Percentiles rank a stretch among this genome's conserved stretches.
Evolutionary conservation across 2,113 vertebrate species (phyloP).

Genomic region (Donacobius atricapilla): DNA sequence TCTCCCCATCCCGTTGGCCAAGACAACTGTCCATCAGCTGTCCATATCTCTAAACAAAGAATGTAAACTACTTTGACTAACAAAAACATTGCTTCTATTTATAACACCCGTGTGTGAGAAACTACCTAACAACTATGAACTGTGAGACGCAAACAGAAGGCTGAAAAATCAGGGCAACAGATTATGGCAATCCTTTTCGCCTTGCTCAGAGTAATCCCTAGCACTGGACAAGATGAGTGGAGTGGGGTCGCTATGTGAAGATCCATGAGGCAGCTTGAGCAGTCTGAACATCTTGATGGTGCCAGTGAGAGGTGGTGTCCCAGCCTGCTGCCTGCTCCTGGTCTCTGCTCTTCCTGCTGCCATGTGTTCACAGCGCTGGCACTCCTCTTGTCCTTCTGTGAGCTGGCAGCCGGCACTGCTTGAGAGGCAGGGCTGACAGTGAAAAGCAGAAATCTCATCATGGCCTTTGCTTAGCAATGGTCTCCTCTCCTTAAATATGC

Average conservation of each 20-base stretch:
- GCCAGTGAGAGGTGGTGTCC: background rate
- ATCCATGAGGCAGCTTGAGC: background rate
- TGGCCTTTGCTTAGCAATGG: background rate
- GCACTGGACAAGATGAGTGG: background rate
- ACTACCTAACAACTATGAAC: too few species aligned
- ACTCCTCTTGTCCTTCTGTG: background rate
- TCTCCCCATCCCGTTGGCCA: too few species aligned
- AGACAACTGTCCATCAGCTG: too few species aligned
- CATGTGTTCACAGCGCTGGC: accelerated
- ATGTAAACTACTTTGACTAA: too few species aligned
- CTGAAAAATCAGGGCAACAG: too few species aligned
- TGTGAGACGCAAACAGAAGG: too few species aligned
- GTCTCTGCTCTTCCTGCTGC: background rate
- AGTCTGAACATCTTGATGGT: background rate
- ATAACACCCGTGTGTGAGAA: too few species aligned
- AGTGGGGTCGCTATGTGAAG: accelerated
- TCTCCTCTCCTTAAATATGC: background rate
- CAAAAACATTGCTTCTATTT: too few species aligned
- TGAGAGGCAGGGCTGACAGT: background rate
- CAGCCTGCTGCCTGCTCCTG: background rate
- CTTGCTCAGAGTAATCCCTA: background rate
- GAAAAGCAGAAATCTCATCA: background rate
- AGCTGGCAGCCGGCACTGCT: background rate
- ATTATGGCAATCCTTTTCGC: background rate
- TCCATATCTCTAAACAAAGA: too few species aligned